A percentile compares a stretch with the other conserved stretches of the same genome.
Evolutionary conservation across 1,140 invertebrate species (phyloP).

Genomic region (Hyphantria cunea): DNA sequence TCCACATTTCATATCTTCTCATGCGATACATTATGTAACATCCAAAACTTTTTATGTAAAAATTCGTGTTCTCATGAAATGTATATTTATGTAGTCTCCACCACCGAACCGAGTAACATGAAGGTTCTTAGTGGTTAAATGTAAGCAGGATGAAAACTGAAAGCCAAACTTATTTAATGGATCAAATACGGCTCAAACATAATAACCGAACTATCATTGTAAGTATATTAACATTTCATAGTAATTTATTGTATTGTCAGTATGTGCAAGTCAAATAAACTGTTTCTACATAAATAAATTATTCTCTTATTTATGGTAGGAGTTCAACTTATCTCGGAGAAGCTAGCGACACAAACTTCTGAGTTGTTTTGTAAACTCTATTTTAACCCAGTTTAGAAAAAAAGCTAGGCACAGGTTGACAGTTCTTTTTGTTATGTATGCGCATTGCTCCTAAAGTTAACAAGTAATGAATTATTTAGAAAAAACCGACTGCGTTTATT

Average conservation of each 20-base stretch:
- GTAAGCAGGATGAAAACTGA: constrained; percentile 52
- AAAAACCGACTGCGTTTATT: too few relatives aligned
- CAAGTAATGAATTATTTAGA: too few relatives aligned
- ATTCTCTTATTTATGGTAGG: too few relatives aligned
- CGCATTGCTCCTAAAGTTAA: too few relatives aligned
- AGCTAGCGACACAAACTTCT: too few relatives aligned
- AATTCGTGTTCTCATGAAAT: constrained; percentile 37
- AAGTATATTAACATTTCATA: constrained; percentile 4
- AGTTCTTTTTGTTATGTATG: too few relatives aligned
- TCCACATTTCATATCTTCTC: not conserved
- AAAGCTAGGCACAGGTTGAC: too few relatives aligned
- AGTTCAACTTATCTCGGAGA: too few relatives aligned
- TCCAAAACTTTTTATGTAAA: constrained; percentile 24
- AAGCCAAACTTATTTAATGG: constrained; percentile 44
- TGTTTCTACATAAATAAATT: not conserved
- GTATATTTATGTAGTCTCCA: constrained; percentile 7
- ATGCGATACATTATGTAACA: constrained; percentile 26
- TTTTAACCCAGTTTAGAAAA: too few relatives aligned
- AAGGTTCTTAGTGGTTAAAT: constrained; percentile 15
- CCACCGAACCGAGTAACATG: constrained; percentile 1
- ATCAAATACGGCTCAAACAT: constrained; percentile 53
- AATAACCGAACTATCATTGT: constrained; percentile 44
- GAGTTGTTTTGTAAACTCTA: too few relatives aligned
- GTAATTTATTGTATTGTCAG: not conserved
- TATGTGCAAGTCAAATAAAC: not conserved